Base-by-base conservation (phyloP, 2,113 vertebrate genomes). In the Cebus imitator region DNA sequence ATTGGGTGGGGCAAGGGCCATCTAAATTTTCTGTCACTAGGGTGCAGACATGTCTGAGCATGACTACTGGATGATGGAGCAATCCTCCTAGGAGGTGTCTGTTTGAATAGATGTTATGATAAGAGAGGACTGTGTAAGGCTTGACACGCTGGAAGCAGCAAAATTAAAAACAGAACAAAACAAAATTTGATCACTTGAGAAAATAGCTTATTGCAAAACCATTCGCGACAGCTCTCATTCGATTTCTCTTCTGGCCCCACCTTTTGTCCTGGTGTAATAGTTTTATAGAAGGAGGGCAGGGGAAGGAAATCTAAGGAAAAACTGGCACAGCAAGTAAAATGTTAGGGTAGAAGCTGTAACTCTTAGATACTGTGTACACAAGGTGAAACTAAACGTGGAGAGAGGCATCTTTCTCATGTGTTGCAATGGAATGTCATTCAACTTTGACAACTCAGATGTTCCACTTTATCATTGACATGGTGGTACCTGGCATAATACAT, bases 1-100 rank as follows among this genome's bases (percentile, higher is more conserved):
- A 14, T 37, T 52, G 81, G 40, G 68, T 75, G 18, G 55, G 25
- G 5, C 0, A 0, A n/a, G 43, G 32, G 25, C 27, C 2, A 1
- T 6, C 13, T 37, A 40, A 37, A n/a, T 32, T 86, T 6, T 75
- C 32, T 86, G 8, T 75, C 50, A 35, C 13, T 17, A 20, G 35
- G 35, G 27, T 21, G 45, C 12, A 20, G 83, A 48, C 90, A 3
- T 66, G 95, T 91, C 73, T 95, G 86, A 81, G 52, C 79, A 43
- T 50, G 89, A 48, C 40, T 66, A 2, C 61, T 37, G 23, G 14
- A 57, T 4, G 45, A 3, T 57, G 11, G 0, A 35, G 25, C 37
- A 16, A 37, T 57, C 48, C 85, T 90, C 85, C 66, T 4, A 3
- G 43, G 70, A 64, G 27, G 27, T 4, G 1, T 57, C 55, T 87